These are phyloP conservation scores for Cynopterus sphinx DNA, from an alignment of 2,797 vertebrate genomes.

Conservation along the genomic window DNA sequence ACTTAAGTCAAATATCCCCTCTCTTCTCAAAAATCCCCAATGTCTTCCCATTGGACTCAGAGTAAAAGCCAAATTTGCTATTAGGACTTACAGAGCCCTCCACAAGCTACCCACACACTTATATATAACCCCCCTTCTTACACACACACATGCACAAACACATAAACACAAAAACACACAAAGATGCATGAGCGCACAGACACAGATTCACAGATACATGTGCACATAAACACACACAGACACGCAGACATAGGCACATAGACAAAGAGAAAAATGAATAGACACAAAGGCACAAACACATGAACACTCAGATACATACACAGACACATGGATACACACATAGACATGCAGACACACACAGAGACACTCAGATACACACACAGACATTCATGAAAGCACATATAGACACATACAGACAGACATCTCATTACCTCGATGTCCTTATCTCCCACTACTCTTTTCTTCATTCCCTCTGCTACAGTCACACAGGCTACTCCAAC, in stretches of 20 bases:
- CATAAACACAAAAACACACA: neutral
- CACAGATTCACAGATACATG: neutral
- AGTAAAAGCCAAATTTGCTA: neutral
- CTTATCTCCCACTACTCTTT: accelerated
- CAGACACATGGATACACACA: neutral
- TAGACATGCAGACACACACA: neutral
- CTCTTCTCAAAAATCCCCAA: neutral
- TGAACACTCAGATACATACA: neutral
- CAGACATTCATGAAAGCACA: neutral
- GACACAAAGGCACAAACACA: neutral
- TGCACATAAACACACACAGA: neutral
- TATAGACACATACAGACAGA: neutral
- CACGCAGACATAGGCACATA: no score
- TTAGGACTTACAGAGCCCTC: neutral
- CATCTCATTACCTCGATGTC: no score
- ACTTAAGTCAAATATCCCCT: neutral
- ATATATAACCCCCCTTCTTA: accelerated
- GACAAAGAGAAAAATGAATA: no score
- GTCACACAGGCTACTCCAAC: neutral
- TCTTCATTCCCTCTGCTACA: neutral
- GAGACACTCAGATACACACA: neutral
- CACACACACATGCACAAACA: neutral
- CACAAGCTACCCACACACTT: neutral
- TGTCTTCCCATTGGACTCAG: neutral
- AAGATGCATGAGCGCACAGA: no score